phyloP scores from a whole-genome alignment of 2,888 invertebrate species.

The Tetheella fluctuosa region DNA sequence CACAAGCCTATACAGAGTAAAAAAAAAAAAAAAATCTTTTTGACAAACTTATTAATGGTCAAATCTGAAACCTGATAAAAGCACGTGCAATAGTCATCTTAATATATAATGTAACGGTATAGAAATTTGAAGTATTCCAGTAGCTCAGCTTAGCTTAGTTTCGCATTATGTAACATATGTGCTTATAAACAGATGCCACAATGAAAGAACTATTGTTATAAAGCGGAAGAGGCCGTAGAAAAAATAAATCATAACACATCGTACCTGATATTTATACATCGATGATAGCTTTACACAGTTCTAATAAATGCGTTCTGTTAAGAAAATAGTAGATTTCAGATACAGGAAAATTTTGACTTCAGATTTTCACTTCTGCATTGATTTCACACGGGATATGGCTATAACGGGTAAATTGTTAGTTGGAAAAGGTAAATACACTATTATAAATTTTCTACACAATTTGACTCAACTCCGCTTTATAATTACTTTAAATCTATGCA shows the following conservation, averaged over 20 bases:
- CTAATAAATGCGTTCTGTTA: too few relatives aligned
- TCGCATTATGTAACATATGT: constrained; percentile 10
- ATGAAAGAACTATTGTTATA: constrained; percentile 56
- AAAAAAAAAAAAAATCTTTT: too few relatives aligned
- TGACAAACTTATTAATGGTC: too few relatives aligned
- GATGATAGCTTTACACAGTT: background rate
- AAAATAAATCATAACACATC: constrained; percentile 19
- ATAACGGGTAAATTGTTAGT: background rate
- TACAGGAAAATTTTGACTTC: too few relatives aligned
- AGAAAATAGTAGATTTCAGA: too few relatives aligned
- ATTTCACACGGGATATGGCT: too few relatives aligned
- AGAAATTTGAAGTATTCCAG: too few relatives aligned
- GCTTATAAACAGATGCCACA: constrained; percentile 52
- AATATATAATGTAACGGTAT: too few relatives aligned
- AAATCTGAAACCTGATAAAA: too few relatives aligned
- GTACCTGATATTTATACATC: background rate
- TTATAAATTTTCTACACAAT: background rate
- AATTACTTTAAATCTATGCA: constrained; percentile 46
- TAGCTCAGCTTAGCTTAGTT: background rate
- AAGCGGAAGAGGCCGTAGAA: constrained; percentile 39
- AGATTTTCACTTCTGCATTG: too few relatives aligned
- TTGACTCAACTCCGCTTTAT: background rate
- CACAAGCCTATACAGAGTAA: too few relatives aligned
- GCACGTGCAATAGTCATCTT: too few relatives aligned
- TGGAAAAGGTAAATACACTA: background rate